Evolutionary conservation across 2,888 invertebrate species (phyloP).

Genomic region (Nomada flava): DNA sequence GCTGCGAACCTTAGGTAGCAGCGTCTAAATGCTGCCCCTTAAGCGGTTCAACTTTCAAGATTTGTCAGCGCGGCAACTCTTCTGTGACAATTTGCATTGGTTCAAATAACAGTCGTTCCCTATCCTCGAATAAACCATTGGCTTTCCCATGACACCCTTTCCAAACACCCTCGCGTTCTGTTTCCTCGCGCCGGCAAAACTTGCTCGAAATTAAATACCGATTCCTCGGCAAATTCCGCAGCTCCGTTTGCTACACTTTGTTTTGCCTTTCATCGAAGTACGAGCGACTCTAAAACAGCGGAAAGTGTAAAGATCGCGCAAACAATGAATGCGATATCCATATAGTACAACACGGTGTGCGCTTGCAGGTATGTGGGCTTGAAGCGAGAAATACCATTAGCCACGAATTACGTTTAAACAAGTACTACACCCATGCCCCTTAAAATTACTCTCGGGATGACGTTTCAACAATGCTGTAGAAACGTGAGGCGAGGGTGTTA

Average conservation of each 20-base stretch:
- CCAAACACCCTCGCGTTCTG: neutral
- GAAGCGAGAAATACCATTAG: conserved; percentile 26
- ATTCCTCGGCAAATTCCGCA: neutral
- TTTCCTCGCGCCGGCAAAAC: neutral
- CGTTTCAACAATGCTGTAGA: conserved; percentile 57
- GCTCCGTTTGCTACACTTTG: neutral
- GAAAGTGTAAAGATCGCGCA: conserved; percentile 14
- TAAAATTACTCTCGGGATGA: conserved; percentile 60
- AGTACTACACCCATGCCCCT: conserved; percentile 62
- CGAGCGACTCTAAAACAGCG: neutral
- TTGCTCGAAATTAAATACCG: neutral
- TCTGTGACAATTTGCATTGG: neutral
- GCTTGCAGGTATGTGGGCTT: neutral
- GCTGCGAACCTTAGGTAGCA: neutral
- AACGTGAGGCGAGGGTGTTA: conserved; percentile 20
- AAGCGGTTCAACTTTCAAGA: conserved; percentile 4
- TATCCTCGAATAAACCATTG: neutral
- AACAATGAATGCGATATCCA: conserved; percentile 28
- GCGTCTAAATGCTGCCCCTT: neutral
- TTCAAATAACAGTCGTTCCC: neutral
- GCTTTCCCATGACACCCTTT: no score
- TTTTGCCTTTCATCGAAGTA: neutral
- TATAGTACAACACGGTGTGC: neutral
- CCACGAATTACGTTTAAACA: conserved; percentile 68
- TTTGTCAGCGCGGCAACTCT: neutral